Conservation (phyloP, 2,797 vertebrate species). For the Eulemur mongoz region DNA sequence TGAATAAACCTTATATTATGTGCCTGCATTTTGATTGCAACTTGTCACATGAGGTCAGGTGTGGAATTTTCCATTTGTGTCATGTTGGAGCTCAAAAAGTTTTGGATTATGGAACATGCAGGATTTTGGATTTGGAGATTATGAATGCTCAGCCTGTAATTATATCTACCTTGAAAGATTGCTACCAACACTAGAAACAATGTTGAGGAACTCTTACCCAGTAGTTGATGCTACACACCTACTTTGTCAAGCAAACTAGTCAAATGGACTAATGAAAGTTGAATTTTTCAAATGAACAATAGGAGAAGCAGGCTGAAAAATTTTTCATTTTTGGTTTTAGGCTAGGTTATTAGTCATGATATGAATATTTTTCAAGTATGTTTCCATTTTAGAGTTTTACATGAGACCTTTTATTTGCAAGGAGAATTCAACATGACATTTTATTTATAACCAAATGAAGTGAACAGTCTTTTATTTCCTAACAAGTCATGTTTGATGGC, state of each 20-base stretch:
- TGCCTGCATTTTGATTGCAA: background rate
- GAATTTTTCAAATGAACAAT: background rate
- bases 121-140: background rate
- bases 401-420: background rate
- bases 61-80: background rate
- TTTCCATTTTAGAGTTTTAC: conserved; percentile 9
- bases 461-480: background rate
- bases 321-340: background rate
- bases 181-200: background rate
- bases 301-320: background rate
- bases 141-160: background rate
- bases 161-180: background rate
- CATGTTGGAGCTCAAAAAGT: background rate
- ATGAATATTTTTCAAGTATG: background rate
- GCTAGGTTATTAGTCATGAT: background rate
- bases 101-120: background rate
- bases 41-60: background rate
- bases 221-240: background rate
- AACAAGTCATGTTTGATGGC: background rate
- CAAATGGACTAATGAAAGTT: background rate
- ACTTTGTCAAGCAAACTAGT: background rate
- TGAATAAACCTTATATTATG: no score
- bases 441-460: background rate
- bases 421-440: background rate
- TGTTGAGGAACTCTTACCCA: background rate